These are phyloP conservation scores for Poecilia velifera DNA, from an alignment of 2,797 vertebrate species.

Conservation along the genomic window DNA sequence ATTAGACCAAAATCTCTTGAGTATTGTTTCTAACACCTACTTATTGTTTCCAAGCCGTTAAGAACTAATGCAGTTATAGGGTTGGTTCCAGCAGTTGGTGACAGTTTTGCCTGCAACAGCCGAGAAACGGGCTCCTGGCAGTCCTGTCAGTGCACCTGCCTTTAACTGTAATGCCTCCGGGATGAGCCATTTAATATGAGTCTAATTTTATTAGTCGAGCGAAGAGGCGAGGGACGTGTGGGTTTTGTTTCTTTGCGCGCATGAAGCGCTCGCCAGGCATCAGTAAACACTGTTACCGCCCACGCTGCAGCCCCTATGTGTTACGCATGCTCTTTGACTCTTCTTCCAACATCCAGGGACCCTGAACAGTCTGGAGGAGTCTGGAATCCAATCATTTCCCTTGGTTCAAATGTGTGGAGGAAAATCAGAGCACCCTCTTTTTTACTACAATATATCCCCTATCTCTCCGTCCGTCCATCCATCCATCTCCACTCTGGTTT, in stretches of 20 bases:
- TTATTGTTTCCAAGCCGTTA: too few species aligned
- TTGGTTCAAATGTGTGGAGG: neutral
- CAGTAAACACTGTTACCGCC: slow-evolving; percentile 1
- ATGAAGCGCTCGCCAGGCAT: neutral
- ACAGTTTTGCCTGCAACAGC: slow-evolving; percentile 19
- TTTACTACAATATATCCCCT: neutral
- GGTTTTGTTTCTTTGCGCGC: slow-evolving; percentile 10
- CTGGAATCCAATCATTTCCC: neutral
- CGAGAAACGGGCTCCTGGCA: slow-evolving; percentile 38
- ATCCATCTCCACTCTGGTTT: neutral
- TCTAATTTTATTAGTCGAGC: slow-evolving; percentile 47
- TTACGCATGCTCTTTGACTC: neutral
- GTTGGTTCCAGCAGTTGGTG: slow-evolving; percentile 12
- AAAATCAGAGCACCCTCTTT: neutral
- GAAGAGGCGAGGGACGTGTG: slow-evolving; percentile 10
- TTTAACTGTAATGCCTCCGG: slow-evolving; percentile 36
- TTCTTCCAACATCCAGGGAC: neutral
- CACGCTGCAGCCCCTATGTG: neutral
- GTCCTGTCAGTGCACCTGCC: slow-evolving; percentile 34
- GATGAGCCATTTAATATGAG: slow-evolving; percentile 40
- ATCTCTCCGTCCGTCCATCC: too few species aligned
- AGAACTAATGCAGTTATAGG: neutral
- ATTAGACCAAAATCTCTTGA: neutral
- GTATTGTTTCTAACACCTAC: neutral
- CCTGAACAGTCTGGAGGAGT: neutral